A percentile compares a stretch with the other conserved stretches of the same genome.
These are phyloP conservation scores for Drosophila recens DNA, from an alignment of 2,888 invertebrate genomes.

Conservation along the genomic window DNA sequence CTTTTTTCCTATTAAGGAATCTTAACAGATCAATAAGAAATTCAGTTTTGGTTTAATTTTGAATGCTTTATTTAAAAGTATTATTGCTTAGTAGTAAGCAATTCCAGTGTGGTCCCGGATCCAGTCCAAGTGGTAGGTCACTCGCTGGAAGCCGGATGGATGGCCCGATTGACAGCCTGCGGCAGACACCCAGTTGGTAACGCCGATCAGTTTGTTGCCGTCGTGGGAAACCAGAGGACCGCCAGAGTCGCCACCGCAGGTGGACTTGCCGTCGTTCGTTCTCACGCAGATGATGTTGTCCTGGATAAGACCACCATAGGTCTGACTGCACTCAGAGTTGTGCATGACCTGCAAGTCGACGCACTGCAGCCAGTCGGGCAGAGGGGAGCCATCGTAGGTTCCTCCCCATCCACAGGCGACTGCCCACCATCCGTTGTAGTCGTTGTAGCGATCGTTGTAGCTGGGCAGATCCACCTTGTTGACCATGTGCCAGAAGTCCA, in stretches of 20 bases:
- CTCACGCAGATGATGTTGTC: conserved; percentile 65
- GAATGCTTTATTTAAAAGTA: background rate
- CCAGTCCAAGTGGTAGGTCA: conserved; percentile 64
- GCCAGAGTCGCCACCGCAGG: conserved; percentile 84
- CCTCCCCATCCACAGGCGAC: conserved; percentile 86
- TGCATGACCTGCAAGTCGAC: conserved; percentile 79
- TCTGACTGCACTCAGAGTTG: conserved; percentile 82
- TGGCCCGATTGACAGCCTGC: conserved; percentile 54
- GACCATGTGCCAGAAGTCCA: conserved; percentile 13
- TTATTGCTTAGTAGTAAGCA: conserved; percentile 50
- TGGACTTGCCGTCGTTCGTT: conserved; percentile 60
- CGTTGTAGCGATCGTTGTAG: conserved; percentile 52
- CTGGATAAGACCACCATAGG: conserved; percentile 67
- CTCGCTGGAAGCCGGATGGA: conserved; percentile 62
- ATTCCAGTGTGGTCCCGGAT: conserved; percentile 64
- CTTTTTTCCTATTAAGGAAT: no score
- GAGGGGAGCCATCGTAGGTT: conserved; percentile 57
- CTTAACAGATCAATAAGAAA: background rate
- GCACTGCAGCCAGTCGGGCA: conserved; percentile 79
- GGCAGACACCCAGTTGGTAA: conserved; percentile 58
- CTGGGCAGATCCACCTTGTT: conserved; percentile 56
- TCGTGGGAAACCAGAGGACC: conserved; percentile 68
- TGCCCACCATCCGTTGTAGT: conserved; percentile 69
- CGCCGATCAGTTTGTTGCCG: conserved; percentile 50
- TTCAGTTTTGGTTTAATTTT: background rate